phyloP scores from a whole-genome alignment of 2,113 vertebrate species.

The Orcinus orca region DNA sequence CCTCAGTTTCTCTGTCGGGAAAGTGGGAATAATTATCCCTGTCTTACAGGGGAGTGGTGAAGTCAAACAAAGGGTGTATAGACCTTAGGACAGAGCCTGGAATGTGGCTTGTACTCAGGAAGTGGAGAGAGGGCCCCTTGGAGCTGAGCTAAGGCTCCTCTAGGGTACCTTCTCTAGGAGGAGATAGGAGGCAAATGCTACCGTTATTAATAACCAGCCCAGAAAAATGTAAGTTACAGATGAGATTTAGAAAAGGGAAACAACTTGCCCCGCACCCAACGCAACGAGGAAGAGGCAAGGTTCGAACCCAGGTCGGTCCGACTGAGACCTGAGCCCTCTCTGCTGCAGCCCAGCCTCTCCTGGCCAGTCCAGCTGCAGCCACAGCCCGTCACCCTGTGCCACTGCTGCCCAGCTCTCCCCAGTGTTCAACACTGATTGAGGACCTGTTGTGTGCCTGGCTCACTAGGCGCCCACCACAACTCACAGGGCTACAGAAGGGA shows the following conservation, averaged over 20 bases:
- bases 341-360: background rate
- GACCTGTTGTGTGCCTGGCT: accelerated
- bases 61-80: background rate
- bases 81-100: background rate
- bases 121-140: background rate
- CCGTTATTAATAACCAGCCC: background rate
- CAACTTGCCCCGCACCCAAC: background rate
- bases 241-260: background rate
- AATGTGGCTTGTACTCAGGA: background rate
- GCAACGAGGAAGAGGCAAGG: background rate
- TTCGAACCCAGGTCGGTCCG: background rate
- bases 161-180: background rate
- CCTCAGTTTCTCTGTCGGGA: background rate
- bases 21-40: background rate
- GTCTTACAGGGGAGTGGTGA: background rate
- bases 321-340: background rate
- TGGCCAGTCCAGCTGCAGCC: background rate
- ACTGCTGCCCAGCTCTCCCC: background rate
- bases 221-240: background rate
- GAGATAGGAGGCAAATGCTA: background rate
- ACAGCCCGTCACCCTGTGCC: background rate
- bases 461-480: background rate
- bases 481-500: background rate
- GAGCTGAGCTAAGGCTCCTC: background rate
- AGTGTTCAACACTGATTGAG: accelerated